These are phyloP conservation scores for Ostrea edulis DNA, from an alignment of 1,140 invertebrate species.

Conservation along the genomic window DNA sequence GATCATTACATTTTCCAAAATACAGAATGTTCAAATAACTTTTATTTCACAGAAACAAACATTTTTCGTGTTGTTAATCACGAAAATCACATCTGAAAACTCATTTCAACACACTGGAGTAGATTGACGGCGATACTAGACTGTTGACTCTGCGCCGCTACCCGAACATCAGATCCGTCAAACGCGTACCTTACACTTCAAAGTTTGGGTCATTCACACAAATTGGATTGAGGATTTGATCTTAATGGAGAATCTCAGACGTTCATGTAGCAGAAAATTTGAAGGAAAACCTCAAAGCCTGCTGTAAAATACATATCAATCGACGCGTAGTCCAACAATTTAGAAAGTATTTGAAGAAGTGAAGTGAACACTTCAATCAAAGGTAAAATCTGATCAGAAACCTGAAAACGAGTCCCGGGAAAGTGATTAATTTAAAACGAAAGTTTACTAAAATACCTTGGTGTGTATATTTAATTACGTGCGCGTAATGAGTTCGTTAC, in stretches of 20 bases:
- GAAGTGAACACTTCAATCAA: neutral
- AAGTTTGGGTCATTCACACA: neutral
- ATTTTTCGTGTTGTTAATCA: neutral
- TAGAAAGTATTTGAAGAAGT: conserved; percentile 16
- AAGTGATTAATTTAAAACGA: neutral
- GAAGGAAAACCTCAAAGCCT: neutral
- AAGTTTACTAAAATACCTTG: neutral
- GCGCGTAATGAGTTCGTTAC: too few species aligned
- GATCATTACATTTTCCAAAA: too few species aligned
- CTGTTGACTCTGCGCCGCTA: neutral
- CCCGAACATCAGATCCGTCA: neutral
- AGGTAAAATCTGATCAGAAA: neutral
- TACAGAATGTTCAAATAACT: too few species aligned
- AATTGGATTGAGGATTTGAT: conserved; percentile 2
- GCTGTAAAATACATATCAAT: neutral
- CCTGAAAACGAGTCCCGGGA: neutral
- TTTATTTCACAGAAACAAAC: too few species aligned
- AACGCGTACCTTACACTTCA: neutral
- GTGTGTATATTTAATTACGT: too few species aligned
- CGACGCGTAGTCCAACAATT: neutral
- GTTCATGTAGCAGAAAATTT: neutral
- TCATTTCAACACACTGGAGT: neutral
- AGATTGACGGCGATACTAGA: neutral
- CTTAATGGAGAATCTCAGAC: conserved; percentile 1
- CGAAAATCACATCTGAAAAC: neutral